Evolutionary conservation across 2,797 vertebrate genomes (phyloP), one percentile per base, ranked within the genome.

Genomic region (Spondyliosoma cantharus): DNA sequence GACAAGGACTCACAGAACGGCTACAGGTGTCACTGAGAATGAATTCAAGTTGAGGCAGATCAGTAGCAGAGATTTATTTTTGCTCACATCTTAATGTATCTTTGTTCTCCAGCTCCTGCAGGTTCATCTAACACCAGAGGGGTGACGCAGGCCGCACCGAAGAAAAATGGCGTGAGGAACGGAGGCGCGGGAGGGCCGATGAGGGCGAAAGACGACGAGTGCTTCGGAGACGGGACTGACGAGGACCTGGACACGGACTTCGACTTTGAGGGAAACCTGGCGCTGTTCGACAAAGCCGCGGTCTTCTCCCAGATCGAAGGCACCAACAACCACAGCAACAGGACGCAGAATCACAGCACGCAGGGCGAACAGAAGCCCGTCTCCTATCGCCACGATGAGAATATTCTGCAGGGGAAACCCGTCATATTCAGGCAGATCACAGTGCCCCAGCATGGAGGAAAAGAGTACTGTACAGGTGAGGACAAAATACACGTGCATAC

Each of bases 251-350:
- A 96, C 65, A 96, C 96, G 0, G 97, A 98, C 87, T 98, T 98
- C 79, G 97, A 98, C 84, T 98, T 98, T 5, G 97, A 98, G 80
- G 97, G 96, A 48, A 97, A 96, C 86, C 88, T 97, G 81, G 96
- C 96, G 17, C 95, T 97, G 20, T 97, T 97, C 24, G 95, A 97
- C 92, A 97, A 97, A 88, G 97, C 85, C 84, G 97, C 92, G 4
- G 96, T 96, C 63, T 97, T 96, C 63, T 96, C 97, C 19, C 93
- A 96, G 89, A 96, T 96, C 0, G 95, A 95, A 4, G 96, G 94
- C 0, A 93, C 92, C 0, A 95, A 93, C 78, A 86, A 92, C 85
- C 92, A 93, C 0, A 92, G 93, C 76, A 93, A 90, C 0, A 94
- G 95, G 16, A 78, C 94, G 1, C 95, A 95, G 5, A 94, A 94